Base-by-base conservation (phyloP, 1,140 invertebrate species). In the Diuraphis noxia region DNA sequence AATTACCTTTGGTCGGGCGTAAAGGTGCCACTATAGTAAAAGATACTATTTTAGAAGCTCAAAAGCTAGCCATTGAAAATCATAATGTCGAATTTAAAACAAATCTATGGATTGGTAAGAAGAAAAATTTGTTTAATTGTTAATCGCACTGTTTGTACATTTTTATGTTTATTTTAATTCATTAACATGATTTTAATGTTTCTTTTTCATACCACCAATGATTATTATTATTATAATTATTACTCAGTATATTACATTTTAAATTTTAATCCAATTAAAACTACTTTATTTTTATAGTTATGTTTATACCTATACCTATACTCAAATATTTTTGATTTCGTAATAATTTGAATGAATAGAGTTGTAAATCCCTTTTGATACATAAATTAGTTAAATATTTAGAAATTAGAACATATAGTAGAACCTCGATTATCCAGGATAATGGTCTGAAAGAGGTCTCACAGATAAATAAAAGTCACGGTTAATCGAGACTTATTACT, bases 41-140 rank as follows among this genome's bases (percentile, higher is more conserved):
- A 94, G 96, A 98, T 93, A 95, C 96, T 23, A 95, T 98, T 92
- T 93, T 97, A 92, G 98, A 99, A 95, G 98, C 98, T 8, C 97
- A 98, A 93, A 95, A 97, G 93, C 94, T 98, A 92, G 98, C 98
- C 84, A 96, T 99, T 5, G 95, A 96, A 93, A 94, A 97, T 43
- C 98, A 99, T 93, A 97, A 99, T 95, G 98, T 99, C 49, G 98
- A 99, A 94, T 99, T 96, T 94, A 97, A 96, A 93, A 98, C 97
- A 93, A 99, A 99, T 95, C 95, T 99, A 82, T 99, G 98, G 98
- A 96, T 99, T 95, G 97, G 98, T 98, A 94, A 96, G 96, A 96
- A 93, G 8, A 17, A n/a, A 1, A 40, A 25, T 25, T 40, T 40
- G 13, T 38, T 30, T 25, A 38, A 3, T 38, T 38, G 1, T 38